Percentiles rank a stretch among this genome's conserved stretches.
Evolutionary conservation across 2,888 invertebrate species (phyloP).

Genomic region (Watsonalla cultraria): DNA sequence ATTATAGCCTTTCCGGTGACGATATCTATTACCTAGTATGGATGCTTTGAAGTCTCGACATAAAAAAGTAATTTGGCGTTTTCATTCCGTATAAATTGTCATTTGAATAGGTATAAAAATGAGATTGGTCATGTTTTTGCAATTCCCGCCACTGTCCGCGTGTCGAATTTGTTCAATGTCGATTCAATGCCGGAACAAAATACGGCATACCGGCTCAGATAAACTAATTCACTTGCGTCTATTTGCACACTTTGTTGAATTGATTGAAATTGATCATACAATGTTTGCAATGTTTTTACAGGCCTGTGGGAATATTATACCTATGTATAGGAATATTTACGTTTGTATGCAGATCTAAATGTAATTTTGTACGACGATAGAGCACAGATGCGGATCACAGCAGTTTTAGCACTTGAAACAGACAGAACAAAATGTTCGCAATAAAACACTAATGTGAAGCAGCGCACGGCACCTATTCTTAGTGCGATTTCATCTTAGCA

Average conservation of each 20-base stretch:
- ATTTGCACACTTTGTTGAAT: slow-evolving; percentile 3
- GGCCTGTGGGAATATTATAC: not conserved
- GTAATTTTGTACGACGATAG: not conserved
- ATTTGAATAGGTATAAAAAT: slow-evolving; percentile 19
- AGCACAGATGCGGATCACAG: not conserved
- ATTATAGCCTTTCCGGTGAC: too few species aligned
- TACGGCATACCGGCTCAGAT: slow-evolving; percentile 31
- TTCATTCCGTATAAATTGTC: slow-evolving; percentile 24
- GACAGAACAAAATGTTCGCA: slow-evolving; percentile 3
- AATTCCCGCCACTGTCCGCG: slow-evolving; percentile 33
- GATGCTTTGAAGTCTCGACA: not conserved
- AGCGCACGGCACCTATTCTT: slow-evolving; percentile 24
- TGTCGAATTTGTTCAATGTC: slow-evolving; percentile 50
- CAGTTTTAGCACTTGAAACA: not conserved
- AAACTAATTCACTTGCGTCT: slow-evolving; percentile 22
- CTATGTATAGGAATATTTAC: not conserved
- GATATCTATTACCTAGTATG: not conserved
- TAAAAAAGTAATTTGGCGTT: slow-evolving; percentile 28
- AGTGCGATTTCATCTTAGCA: slow-evolving; percentile 41
- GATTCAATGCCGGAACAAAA: slow-evolving; percentile 45
- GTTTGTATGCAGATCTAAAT: not conserved
- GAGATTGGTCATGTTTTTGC: slow-evolving; percentile 42
- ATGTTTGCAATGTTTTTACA: not conserved
- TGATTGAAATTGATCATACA: slow-evolving; percentile 1
- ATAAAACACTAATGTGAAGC: slow-evolving; percentile 18